A percentile compares a stretch with the other conserved stretches of the same genome.
Evolutionary conservation across 2,113 vertebrate species (phyloP).

Genomic region (Bos indicus): DNA sequence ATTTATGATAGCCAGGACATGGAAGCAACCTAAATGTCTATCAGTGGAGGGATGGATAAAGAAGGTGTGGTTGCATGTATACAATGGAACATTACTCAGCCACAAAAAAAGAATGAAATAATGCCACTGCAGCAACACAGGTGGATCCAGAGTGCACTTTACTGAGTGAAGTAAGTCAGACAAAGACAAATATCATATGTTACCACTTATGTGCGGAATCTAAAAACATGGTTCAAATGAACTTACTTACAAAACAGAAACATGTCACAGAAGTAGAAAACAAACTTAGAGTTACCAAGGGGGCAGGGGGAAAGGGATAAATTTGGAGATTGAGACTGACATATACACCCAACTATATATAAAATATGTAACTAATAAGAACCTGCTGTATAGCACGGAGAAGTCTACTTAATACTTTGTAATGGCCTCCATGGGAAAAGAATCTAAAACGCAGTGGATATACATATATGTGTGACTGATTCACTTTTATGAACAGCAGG

Average conservation of each 20-base stretch:
- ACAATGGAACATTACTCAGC: not conserved
- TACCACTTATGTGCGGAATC: accelerated
- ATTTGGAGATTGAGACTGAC: not conserved
- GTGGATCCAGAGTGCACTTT: not conserved
- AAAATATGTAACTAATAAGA: not conserved
- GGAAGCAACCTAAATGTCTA: not conserved
- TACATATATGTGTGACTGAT: not conserved
- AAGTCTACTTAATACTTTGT: not conserved
- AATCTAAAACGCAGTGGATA: not conserved
- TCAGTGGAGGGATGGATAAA: not conserved
- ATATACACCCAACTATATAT: not conserved
- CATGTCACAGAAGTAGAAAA: not conserved
- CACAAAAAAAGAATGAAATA: not conserved
- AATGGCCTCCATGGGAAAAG: not conserved
- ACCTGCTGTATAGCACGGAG: not conserved
- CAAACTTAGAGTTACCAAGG: not conserved
- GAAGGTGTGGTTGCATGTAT: not conserved
- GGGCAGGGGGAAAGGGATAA: not conserved
- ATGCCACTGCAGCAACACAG: accelerated
- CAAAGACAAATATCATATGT: not conserved
- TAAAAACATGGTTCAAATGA: not conserved
- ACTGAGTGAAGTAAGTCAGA: not conserved
- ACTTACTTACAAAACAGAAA: not conserved
- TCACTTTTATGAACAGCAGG: not conserved
- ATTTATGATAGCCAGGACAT: not conserved